Evolutionary conservation across 2,113 vertebrate species (phyloP).

Genomic region (Rhinichthys klamathensis): DNA sequence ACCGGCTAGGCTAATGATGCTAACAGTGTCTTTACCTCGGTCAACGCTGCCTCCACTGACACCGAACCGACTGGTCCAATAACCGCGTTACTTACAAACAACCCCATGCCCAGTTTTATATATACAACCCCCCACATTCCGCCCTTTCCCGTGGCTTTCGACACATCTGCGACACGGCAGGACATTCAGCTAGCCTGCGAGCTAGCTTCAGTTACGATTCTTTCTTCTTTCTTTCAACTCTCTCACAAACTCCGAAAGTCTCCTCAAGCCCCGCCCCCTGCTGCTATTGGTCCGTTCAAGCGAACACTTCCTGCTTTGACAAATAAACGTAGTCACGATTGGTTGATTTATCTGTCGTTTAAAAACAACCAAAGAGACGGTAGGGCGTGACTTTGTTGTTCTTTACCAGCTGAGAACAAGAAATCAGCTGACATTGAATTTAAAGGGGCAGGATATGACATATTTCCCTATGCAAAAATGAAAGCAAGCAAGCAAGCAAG

Average conservation of each 20-base stretch:
- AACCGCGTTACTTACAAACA: constrained; percentile 54
- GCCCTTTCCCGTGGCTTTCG: constrained; percentile 25
- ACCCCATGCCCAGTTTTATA: constrained; percentile 59
- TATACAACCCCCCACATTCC: constrained; percentile 24
- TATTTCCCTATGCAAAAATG: not conserved
- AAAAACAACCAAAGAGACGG: not conserved
- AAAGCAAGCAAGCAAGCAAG: too few relatives aligned
- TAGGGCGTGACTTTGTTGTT: constrained; percentile 58
- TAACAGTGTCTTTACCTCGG: constrained; percentile 64
- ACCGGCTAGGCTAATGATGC: constrained; percentile 31
- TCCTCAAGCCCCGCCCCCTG: constrained; percentile 12
- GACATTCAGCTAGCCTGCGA: constrained; percentile 51
- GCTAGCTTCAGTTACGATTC: constrained; percentile 42
- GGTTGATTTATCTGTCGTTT: constrained; percentile 50
- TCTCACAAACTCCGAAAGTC: constrained; percentile 49
- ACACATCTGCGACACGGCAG: constrained; percentile 39
- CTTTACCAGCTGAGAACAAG: constrained; percentile 44
- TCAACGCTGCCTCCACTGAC: constrained; percentile 51
- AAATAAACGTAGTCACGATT: constrained; percentile 34
- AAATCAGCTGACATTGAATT: constrained; percentile 54
- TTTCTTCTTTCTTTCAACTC: constrained; percentile 52
- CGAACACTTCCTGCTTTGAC: constrained; percentile 47
- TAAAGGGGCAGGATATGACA: constrained; percentile 53
- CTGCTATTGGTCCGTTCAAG: constrained; percentile 63
- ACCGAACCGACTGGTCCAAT: constrained; percentile 56